Evolutionary conservation across 1,140 invertebrate species (phyloP).

Genomic region (Pseudomyrmex flavicornis): DNA sequence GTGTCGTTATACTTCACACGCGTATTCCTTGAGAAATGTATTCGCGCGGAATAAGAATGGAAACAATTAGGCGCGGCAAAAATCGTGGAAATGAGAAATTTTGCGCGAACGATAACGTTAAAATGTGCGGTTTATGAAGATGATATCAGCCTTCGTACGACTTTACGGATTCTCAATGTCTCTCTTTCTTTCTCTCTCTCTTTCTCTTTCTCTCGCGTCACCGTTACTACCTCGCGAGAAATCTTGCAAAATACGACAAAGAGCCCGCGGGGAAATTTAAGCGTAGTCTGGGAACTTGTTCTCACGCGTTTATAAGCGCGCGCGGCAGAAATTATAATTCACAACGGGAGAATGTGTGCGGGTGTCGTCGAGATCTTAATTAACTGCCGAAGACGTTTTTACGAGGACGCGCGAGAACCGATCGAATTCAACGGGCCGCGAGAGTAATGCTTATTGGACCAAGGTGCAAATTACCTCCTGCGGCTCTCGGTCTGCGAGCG

Average conservation of each 20-base stretch:
- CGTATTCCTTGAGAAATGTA: background rate
- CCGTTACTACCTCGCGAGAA: background rate
- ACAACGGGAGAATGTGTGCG: constrained; percentile 6
- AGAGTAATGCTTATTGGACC: constrained; percentile 80
- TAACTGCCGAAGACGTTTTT: constrained; percentile 69
- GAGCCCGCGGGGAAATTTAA: constrained; percentile 18
- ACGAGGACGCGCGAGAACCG: constrained; percentile 69
- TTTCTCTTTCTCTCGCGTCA: background rate
- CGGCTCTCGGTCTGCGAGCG: constrained; percentile 29
- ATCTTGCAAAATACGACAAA: constrained; percentile 14
- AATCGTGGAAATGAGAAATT: constrained; percentile 18
- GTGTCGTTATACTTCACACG: background rate
- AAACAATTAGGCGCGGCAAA: constrained; percentile 31
- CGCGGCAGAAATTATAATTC: constrained; percentile 9
- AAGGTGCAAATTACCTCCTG: constrained; percentile 74
- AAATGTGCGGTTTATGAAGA: constrained; percentile 40
- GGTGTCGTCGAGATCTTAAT: constrained; percentile 34
- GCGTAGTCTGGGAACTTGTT: background rate
- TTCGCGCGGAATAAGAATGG: constrained; percentile 6
- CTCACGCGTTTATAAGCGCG: no score
- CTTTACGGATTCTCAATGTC: background rate
- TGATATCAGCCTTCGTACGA: background rate
- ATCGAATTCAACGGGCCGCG: constrained; percentile 72
- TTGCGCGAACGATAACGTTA: constrained; percentile 7
- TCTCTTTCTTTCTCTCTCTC: background rate